Evolutionary conservation across 2,113 vertebrate genomes (phyloP).

Genomic region (Sander lucioperca): DNA sequence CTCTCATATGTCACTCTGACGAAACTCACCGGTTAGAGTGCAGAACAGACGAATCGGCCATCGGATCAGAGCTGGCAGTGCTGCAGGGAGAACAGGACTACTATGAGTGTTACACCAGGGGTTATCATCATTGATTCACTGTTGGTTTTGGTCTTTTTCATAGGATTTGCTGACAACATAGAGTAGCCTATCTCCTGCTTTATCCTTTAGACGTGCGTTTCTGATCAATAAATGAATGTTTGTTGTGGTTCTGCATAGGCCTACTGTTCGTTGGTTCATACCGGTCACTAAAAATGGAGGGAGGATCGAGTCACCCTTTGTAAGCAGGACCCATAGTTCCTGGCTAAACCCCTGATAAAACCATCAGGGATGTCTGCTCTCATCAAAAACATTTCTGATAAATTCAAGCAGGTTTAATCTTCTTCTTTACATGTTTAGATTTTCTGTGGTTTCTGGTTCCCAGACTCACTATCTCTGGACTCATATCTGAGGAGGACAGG

Average conservation of each 20-base stretch:
- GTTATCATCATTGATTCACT: background rate
- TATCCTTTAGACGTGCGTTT: background rate
- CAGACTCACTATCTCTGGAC: background rate
- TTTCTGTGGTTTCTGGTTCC: background rate
- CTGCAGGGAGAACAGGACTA: slow-evolving; percentile 45
- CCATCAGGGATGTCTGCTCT: background rate
- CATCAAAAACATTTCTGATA: background rate
- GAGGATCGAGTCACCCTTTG: background rate
- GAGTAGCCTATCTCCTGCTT: background rate
- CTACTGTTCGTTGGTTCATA: too few relatives aligned
- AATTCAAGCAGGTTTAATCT: background rate
- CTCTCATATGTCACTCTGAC: background rate
- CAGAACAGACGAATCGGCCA: slow-evolving; percentile 79
- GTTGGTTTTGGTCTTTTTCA: background rate
- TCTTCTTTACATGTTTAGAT: background rate
- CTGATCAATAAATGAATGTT: background rate
- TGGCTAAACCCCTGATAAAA: background rate
- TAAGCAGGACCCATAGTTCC: background rate
- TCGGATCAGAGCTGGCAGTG: slow-evolving; percentile 75
- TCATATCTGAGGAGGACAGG: background rate
- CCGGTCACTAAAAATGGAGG: background rate
- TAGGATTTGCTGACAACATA: background rate
- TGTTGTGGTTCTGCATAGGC: background rate
- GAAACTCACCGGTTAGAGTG: slow-evolving; percentile 76
- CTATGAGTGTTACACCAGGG: background rate